Percentiles rank a stretch among this genome's conserved stretches.
Conservation (phyloP, 2,113 vertebrate species). For the Turnix velox region DNA sequence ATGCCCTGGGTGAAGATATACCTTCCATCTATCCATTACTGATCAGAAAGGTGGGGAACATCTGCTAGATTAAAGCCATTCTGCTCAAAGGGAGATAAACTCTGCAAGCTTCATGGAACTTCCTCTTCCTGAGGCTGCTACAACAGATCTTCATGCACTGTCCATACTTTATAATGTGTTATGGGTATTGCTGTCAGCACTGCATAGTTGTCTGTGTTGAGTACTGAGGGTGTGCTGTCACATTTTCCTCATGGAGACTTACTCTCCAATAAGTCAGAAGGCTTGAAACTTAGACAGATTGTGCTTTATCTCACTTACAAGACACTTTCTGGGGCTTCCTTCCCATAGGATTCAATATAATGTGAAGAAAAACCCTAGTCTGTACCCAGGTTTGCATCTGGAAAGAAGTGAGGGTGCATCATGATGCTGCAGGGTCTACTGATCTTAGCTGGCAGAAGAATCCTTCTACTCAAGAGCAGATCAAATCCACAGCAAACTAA, state of each 20-base stretch:
- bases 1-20: neutral
- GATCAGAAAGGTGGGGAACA: neutral
- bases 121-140: neutral
- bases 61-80: neutral
- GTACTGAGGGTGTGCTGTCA: neutral
- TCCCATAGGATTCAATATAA: neutral
- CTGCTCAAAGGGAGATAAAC: neutral
- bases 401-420: neutral
- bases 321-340: neutral
- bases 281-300: neutral
- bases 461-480: neutral
- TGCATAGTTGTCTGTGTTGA: accelerated
- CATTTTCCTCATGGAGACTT: neutral
- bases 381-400: neutral
- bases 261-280: neutral
- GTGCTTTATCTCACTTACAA: neutral
- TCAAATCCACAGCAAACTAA: accelerated
- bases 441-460: neutral
- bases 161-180: accelerated
- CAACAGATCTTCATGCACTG: accelerated
- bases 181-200: accelerated
- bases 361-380: neutral
- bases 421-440: neutral
- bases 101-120: neutral
- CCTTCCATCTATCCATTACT: neutral